A percentile compares a stretch with the other conserved stretches of the same genome.
Conservation (phyloP, 2,113 vertebrate species). For the Equus quagga region DNA sequence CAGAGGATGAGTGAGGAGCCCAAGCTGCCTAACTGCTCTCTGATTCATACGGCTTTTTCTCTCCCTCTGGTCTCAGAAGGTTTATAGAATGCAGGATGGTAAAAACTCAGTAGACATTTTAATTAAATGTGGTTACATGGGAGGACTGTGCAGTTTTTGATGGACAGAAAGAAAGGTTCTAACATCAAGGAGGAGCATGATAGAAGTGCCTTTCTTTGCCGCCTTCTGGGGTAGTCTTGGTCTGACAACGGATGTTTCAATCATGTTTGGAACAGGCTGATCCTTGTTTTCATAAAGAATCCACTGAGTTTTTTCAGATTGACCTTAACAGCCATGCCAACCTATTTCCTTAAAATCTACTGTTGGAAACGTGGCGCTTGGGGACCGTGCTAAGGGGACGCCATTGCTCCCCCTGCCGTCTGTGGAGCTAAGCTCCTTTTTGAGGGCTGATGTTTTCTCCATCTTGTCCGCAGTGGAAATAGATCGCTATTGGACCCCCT, state of each 20-base stretch:
- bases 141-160: not conserved
- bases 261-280: not conserved
- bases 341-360: not conserved
- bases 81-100: not conserved
- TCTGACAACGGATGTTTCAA: not conserved
- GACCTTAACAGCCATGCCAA: not conserved
- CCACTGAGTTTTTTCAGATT: not conserved
- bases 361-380: not conserved
- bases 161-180: not conserved
- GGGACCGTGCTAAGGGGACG: not conserved
- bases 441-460: not conserved
- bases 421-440: not conserved
- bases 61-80: not conserved
- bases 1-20: not conserved
- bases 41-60: not conserved
- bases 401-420: no score
- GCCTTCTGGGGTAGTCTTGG: slow-evolving; percentile 27
- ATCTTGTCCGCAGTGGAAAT: not conserved
- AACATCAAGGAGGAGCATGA: not conserved
- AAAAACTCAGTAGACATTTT: slow-evolving; percentile 5
- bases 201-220: not conserved
- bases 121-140: not conserved
- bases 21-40: not conserved
- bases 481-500: no score
- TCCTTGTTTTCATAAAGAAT: not conserved